These are phyloP conservation scores for Caenorhabditis sulstoni DNA, from an alignment of 2,888 invertebrate genomes.

Conservation along the genomic window DNA sequence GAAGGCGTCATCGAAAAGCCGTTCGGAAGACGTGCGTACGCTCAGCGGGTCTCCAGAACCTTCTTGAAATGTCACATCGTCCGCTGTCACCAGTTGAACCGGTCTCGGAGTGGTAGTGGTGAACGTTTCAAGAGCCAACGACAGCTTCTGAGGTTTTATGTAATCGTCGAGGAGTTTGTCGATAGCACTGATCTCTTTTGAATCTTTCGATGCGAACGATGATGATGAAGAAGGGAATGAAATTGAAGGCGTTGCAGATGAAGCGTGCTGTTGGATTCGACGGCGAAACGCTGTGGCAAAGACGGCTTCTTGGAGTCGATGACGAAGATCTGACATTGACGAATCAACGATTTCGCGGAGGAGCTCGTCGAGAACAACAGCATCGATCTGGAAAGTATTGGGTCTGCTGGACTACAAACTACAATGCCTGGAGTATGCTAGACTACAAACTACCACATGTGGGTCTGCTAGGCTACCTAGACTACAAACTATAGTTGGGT, in stretches of 20 bases:
- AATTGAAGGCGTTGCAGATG: too few species aligned
- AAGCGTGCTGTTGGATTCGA: conserved; percentile 29
- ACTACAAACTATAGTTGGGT: too few species aligned
- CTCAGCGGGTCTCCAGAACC: background rate
- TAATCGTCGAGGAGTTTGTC: conserved; percentile 48
- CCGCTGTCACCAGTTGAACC: conserved; percentile 36
- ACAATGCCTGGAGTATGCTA: background rate
- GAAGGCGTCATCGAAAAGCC: conserved; percentile 35
- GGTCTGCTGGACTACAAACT: background rate
- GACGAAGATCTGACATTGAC: conserved; percentile 54
- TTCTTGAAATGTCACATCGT: conserved; percentile 27
- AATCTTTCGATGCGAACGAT: background rate
- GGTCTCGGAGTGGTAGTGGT: conserved; percentile 28
- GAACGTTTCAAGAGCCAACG: conserved; percentile 46
- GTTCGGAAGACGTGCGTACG: background rate
- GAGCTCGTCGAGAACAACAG: conserved; percentile 52
- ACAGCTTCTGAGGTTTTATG: conserved; percentile 44
- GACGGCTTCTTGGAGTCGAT: conserved; percentile 58
- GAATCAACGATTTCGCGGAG: conserved; percentile 54
- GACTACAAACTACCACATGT: too few species aligned
- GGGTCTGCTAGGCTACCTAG: too few species aligned
- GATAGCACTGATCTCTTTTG: conserved; percentile 4
- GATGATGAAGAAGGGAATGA: conserved; percentile 11
- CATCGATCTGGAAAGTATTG: conserved; percentile 39
- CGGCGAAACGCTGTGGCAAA: conserved; percentile 56